A percentile compares a stretch with the other conserved stretches of the same genome.
Evolutionary conservation across 2,797 vertebrate species (phyloP).

Genomic region (Phyllotis vaccarum): DNA sequence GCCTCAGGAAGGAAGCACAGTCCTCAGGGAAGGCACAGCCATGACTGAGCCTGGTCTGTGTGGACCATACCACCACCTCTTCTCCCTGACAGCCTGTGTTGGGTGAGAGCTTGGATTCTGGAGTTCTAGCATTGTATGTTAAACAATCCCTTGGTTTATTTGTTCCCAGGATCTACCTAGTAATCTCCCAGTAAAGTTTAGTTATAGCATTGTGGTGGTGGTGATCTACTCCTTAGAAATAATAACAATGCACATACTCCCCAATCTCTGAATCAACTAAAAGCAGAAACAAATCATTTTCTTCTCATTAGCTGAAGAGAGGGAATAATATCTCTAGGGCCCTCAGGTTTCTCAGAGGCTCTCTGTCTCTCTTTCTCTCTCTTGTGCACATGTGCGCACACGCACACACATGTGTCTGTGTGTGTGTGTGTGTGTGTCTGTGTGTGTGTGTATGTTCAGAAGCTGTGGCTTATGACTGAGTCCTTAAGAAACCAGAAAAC

Average conservation of each 20-base stretch:
- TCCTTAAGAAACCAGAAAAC: background rate
- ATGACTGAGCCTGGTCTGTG: background rate
- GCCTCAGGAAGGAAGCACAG: background rate
- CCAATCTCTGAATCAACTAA: background rate
- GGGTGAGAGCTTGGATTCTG: background rate
- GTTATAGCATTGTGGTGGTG: background rate
- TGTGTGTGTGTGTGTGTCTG: background rate
- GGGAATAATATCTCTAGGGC: background rate
- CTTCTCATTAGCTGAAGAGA: background rate
- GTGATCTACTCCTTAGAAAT: background rate
- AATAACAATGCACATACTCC: background rate
- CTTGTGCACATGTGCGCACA: too few species aligned
- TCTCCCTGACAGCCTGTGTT: background rate
- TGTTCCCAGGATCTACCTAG: background rate
- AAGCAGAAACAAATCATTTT: background rate
- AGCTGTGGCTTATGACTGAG: background rate
- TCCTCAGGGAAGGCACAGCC: background rate
- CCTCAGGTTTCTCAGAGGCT: background rate
- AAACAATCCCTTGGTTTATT: background rate
- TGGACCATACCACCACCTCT: accelerated
- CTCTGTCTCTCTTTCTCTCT: background rate
- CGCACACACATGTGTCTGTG: background rate
- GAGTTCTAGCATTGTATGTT: conserved; percentile 18
- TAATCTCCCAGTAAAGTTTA: background rate
- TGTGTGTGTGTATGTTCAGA: background rate